Percentiles rank a stretch among this genome's conserved stretches.
Conservation (phyloP, 2,888 invertebrate genomes). For the Horisme vitalbata region DNA sequence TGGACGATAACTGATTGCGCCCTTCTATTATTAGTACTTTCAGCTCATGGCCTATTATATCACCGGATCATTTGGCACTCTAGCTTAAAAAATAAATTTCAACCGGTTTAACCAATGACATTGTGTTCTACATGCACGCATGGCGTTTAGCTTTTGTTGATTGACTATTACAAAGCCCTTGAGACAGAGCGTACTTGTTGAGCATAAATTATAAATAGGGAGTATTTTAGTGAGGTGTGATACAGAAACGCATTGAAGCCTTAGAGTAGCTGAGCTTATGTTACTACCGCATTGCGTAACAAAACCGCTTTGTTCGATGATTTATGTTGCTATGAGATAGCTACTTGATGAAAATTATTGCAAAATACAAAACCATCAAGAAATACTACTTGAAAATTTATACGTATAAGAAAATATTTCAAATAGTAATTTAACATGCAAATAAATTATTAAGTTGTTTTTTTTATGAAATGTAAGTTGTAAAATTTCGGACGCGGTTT, state of each 20-base stretch:
- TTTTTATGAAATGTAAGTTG: constrained; percentile 36
- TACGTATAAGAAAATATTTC: constrained; percentile 41
- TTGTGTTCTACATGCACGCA: no score
- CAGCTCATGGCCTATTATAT: constrained; percentile 44
- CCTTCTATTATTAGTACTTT: constrained; percentile 51
- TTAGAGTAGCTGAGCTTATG: constrained; percentile 35
- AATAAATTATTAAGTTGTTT: constrained; percentile 48
- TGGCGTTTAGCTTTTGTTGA: not conserved
- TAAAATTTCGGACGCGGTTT: constrained; percentile 32
- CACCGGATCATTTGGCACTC: constrained; percentile 44
- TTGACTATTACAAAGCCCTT: not conserved
- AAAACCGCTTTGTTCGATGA: constrained; percentile 38
- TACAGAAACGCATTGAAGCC: not conserved
- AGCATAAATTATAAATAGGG: not conserved
- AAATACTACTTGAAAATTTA: not conserved
- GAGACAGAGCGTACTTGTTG: not conserved
- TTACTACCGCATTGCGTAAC: constrained; percentile 50
- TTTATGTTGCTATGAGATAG: constrained; percentile 48
- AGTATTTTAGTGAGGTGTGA: not conserved
- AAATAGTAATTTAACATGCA: constrained; percentile 47
- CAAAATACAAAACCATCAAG: not conserved
- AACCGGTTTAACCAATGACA: not conserved
- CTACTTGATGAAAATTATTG: constrained; percentile 38
- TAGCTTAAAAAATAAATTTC: constrained; percentile 20
- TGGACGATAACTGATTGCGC: constrained; percentile 52